Evolutionary conservation across 1,140 invertebrate species (phyloP), one percentile per base, ranked within the genome.

Genomic region (Eupristina koningsbergeri): DNA sequence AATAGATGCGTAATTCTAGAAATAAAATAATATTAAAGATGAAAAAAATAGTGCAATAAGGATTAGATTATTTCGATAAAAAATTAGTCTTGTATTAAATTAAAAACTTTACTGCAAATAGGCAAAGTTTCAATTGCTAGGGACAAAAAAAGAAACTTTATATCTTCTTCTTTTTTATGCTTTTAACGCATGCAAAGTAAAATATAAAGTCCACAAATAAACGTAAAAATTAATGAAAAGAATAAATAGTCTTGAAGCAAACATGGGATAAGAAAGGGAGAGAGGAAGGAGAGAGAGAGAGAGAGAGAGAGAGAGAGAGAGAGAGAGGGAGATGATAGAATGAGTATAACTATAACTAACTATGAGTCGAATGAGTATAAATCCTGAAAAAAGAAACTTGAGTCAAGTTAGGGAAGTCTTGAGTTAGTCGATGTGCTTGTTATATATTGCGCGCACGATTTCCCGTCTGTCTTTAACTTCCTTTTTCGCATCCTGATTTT

Each of bases 401-500:
- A 26, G 58, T 19, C 0, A 31, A 13, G n/a, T n/a, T n/a, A n/a
- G 15, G 15, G 11, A 71, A n/a, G 34, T 58, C 13, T 19, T 6
- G 73, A 64, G 69, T 84, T 87, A 69, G 86, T 85, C 84, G 71
- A 80, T 81, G 83, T 86, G 78, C 84, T 85, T 77, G 87, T 87
- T 88, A 85, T 83, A 89, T 89, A 89, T 89, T 89, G 86, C 87
- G 87, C 84, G 86, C 89, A 88, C 89, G 88, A 90, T 89, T 90
- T 88, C 86, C 83, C 85, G 85, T 87, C 86, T 85, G 77, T 71
- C 77, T 84, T 86, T 73, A 22, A 36, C 63, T 67, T 84, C 85
- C 86, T 84, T 87, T 87, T 86, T 85, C 86, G 63, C 69, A 69
- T 81, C 53, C 77, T 83, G 74, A 84, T 81, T 82, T 81, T 85